These are phyloP conservation scores for Tichodroma muraria DNA, from an alignment of 2,113 vertebrate species.

Conservation along the genomic window DNA sequence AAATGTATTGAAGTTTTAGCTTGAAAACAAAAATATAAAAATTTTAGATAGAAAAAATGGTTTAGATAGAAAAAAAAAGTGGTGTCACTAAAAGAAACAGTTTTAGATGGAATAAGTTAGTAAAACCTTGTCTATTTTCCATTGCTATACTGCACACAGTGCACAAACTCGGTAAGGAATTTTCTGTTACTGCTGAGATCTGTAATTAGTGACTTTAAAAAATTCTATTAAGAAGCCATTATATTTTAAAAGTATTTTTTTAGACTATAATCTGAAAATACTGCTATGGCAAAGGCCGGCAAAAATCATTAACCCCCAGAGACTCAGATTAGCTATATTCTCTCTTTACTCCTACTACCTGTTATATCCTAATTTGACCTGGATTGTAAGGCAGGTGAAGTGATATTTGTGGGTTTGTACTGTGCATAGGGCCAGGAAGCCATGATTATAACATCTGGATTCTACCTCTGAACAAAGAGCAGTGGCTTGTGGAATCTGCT, in stretches of 20 bases:
- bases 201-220: background rate
- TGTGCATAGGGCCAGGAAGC: background rate
- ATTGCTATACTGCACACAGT: background rate
- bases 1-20: background rate
- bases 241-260: background rate
- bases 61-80: background rate
- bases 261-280: background rate
- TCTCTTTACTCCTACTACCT: background rate
- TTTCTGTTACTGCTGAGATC: background rate
- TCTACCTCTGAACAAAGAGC: background rate
- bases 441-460: background rate
- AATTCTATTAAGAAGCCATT: background rate
- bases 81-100: too few relatives aligned
- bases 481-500: background rate
- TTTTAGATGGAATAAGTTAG: background rate
- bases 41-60: background rate
- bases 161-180: background rate
- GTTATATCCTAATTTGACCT: background rate
- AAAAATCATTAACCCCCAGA: background rate
- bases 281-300: background rate
- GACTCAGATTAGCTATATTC: background rate
- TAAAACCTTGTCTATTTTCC: background rate
- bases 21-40: background rate
- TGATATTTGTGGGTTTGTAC: background rate
- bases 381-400: background rate